Evolutionary conservation across 2,113 vertebrate species (phyloP).

Genomic region (Polyodon spathula): DNA sequence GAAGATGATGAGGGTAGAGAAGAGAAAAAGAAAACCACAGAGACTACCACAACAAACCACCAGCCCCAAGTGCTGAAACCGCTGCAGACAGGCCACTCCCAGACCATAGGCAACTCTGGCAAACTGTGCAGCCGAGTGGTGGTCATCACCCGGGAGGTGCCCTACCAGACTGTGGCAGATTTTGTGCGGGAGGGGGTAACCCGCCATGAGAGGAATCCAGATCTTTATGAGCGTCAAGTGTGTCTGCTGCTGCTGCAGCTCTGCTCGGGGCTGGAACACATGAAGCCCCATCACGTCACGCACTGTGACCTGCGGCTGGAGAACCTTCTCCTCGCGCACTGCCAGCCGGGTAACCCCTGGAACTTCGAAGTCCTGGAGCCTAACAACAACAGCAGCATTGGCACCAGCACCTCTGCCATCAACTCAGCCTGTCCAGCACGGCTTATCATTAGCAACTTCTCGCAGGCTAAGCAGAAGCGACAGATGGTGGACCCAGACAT

Average conservation of each 20-base stretch:
- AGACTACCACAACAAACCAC: not conserved
- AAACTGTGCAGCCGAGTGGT: conserved; percentile 80
- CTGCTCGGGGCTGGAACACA: conserved; percentile 86
- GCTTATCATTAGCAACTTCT: conserved; percentile 95
- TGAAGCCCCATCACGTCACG: conserved; percentile 90
- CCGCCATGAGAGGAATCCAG: conserved; percentile 69
- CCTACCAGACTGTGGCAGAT: conserved; percentile 82
- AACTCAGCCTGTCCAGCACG: conserved; percentile 64
- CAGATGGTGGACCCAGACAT: conserved; percentile 65
- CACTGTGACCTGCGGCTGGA: conserved; percentile 91
- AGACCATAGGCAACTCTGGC: conserved; percentile 33
- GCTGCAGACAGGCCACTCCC: conserved; percentile 24
- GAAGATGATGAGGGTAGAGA: conserved; percentile 46
- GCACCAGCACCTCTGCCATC: conserved; percentile 12
- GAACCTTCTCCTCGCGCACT: conserved; percentile 86
- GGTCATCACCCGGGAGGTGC: conserved; percentile 91
- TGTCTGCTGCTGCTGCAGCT: conserved; percentile 93
- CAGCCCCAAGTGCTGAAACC: conserved; percentile 1
- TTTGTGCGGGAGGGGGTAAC: conserved; percentile 69
- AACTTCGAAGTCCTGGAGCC: conserved; percentile 53
- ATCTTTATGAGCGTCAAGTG: conserved; percentile 87
- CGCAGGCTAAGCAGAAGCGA: conserved; percentile 89
- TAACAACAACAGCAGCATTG: conserved; percentile 46
- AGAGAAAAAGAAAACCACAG: conserved; percentile 8
- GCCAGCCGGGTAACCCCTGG: conserved; percentile 55